Evolutionary conservation across 1,140 invertebrate species (phyloP), one percentile per base, ranked within the genome.

Genomic region (Calycopis cecrops): DNA sequence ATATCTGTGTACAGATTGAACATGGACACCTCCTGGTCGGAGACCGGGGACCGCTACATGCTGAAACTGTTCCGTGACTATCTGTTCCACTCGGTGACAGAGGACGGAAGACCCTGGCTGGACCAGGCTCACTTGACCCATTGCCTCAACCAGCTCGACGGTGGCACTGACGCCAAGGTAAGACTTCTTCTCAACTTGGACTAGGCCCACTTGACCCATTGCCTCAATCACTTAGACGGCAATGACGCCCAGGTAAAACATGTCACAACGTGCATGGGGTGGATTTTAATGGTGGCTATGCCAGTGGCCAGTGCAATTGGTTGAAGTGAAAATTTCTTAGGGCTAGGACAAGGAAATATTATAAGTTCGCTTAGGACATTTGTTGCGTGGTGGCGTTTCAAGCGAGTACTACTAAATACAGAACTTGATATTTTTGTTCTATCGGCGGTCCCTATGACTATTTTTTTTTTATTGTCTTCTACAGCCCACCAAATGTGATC

Each of bases 21-120:
- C 82, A 88, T 98, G 91, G 98, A 99, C 87, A 91, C 93, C 8
- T 91, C 94, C 17, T 99, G 98, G 98, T 93, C 96, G 44, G 98
- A 99, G 88, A 99, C 97, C 21, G 98, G 98, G 33, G 97, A 98
- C 87, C 91, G 97, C 48, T 99, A 99, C 86, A 95, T 99, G 94
- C 89, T 99, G 81, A 99, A 99, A 90, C 88, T 99, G 71, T 99
- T 99, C 89, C 91, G 98, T 62, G 98, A 99, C 89, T 98, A 98
- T 83, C 88, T 99, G 57, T 99, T 99, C 88, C 98, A 99, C 90
- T 93, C 95, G 76, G 94, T 98, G 37, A 94, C 94, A 35, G 93
- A 95, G 62, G 96, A 98, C 81, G 98, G 97, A 28, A 90, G 93
- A 55, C 97, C 98, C 9, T 99, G 97, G 96, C 80, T 99, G 37